Evolutionary conservation across 2,113 vertebrate genomes (phyloP).

Genomic region (Crotophaga sulcirostris): DNA sequence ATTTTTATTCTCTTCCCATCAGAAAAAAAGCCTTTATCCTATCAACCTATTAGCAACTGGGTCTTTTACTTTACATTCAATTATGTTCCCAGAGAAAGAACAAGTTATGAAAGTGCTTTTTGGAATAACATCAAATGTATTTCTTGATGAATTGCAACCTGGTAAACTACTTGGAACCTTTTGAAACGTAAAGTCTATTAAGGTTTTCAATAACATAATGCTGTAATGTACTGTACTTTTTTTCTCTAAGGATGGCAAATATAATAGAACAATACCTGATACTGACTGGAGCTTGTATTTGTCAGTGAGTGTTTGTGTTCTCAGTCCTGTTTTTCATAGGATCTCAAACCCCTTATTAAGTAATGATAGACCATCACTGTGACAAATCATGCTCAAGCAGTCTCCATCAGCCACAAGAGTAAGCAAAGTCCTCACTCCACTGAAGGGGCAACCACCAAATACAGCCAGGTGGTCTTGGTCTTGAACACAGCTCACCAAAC

Average conservation of each 20-base stretch:
- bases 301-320: neutral
- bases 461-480: neutral
- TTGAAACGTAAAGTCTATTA: neutral
- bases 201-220: neutral
- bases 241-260: neutral
- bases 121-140: conserved; percentile 20
- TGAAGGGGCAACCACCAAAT: neutral
- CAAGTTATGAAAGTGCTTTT: conserved; percentile 5
- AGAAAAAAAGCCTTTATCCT: neutral
- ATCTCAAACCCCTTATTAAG: neutral
- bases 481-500: neutral
- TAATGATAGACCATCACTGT: neutral
- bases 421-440: neutral
- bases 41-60: neutral
- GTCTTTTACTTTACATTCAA: neutral
- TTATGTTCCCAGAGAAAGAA: neutral
- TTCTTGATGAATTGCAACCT: conserved; percentile 34
- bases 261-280: neutral
- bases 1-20: neutral
- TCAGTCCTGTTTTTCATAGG: neutral
- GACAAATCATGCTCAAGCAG: neutral
- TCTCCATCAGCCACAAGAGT: neutral
- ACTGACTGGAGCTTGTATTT: neutral
- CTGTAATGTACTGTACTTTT: neutral
- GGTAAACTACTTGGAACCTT: conserved; percentile 25